Conservation (phyloP, 2,888 invertebrate species). For the Smittia aterrima region DNA sequence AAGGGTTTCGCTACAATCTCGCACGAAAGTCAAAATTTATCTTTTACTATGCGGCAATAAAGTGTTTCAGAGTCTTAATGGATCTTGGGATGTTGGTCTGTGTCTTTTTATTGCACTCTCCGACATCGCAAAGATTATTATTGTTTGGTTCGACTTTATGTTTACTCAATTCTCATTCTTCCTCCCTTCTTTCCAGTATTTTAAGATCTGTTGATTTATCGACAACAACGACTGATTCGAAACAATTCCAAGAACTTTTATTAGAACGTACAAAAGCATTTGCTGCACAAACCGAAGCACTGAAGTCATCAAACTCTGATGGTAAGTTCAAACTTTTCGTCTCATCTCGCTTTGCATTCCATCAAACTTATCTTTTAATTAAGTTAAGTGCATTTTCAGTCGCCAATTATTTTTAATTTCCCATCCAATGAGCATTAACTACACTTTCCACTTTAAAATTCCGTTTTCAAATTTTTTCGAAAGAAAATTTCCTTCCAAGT, state of each 20-base stretch:
- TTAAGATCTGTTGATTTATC: slow-evolving; percentile 76
- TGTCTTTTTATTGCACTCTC: slow-evolving; percentile 10
- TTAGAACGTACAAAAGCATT: slow-evolving; percentile 74
- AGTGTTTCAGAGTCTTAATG: not conserved
- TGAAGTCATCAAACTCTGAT: slow-evolving; percentile 55
- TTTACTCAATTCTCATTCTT: slow-evolving; percentile 43
- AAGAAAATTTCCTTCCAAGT: not conserved
- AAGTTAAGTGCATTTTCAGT: slow-evolving; percentile 43
- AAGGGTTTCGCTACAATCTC: not conserved
- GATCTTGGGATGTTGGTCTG: not conserved
- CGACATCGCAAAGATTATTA: not conserved
- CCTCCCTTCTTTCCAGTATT: slow-evolving; percentile 60
- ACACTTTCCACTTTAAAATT: slow-evolving; percentile 10
- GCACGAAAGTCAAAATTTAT: not conserved
- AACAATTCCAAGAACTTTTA: slow-evolving; percentile 70
- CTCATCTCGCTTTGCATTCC: slow-evolving; percentile 41
- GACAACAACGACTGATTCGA: slow-evolving; percentile 56
- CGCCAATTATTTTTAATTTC: slow-evolving; percentile 47
- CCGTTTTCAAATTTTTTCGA: not conserved
- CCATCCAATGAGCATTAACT: slow-evolving; percentile 43
- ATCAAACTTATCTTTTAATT: slow-evolving; percentile 34
- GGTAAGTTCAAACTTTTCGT: slow-evolving; percentile 47
- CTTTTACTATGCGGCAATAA: slow-evolving; percentile 3
- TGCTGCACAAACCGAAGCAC: slow-evolving; percentile 55
- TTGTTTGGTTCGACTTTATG: not conserved